Evolutionary conservation across 2,797 vertebrate genomes (phyloP).

Genomic region (Euthynnus affinis): DNA sequence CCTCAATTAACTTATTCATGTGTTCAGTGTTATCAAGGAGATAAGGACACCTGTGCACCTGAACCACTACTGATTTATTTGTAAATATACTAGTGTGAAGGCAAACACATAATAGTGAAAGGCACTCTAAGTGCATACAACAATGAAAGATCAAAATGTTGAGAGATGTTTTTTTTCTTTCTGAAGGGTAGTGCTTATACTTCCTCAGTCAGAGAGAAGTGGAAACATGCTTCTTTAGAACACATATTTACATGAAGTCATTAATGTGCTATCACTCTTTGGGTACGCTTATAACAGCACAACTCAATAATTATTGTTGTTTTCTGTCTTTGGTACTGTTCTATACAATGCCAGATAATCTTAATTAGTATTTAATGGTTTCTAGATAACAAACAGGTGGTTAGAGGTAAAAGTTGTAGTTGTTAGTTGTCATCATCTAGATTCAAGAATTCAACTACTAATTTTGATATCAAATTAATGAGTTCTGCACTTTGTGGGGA

Average conservation of each 20-base stretch:
- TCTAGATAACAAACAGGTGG: not conserved
- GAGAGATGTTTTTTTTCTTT: constrained; percentile 25
- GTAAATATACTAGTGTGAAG: constrained; percentile 9
- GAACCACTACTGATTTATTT: constrained; percentile 16
- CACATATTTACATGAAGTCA: constrained; percentile 2
- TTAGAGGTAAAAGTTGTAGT: not conserved
- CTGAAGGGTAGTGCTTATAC: not conserved
- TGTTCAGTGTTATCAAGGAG: constrained; percentile 10
- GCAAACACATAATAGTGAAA: constrained; percentile 5
- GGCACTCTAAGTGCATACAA: constrained; percentile 5
- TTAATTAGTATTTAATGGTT: not conserved
- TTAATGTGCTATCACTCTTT: not conserved
- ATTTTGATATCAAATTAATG: not conserved
- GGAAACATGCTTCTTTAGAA: not conserved
- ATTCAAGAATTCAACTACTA: constrained; percentile 1
- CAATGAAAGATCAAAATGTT: constrained; percentile 24
- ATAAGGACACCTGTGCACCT: constrained; percentile 18
- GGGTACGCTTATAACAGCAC: not conserved
- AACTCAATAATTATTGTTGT: not conserved
- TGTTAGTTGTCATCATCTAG: not conserved
- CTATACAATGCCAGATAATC: not conserved
- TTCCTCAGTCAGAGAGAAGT: not conserved
- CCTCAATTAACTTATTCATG: constrained; percentile 31
- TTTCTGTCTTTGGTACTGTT: not conserved
- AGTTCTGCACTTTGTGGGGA: not conserved